Evolutionary conservation across 53 echinoderm and acorn worm genomes (phyloP).

Genomic region (Zoroaster sp.): DNA sequence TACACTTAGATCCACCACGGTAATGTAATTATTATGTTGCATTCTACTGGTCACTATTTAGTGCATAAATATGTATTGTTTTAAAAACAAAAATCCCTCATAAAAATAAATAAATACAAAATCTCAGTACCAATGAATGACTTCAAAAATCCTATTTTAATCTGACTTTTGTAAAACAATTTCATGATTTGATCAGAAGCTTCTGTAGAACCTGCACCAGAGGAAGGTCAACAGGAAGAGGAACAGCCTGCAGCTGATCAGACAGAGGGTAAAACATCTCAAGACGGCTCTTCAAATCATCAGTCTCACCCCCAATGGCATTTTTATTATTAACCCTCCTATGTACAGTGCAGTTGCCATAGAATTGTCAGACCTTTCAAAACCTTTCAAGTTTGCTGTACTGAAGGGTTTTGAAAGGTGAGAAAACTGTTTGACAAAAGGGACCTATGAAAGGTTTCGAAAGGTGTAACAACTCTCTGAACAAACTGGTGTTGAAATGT

Average conservation of each 20-base stretch:
- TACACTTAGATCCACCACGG: too few relatives aligned
- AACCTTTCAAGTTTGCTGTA: background rate
- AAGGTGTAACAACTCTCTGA: too few relatives aligned
- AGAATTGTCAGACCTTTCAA: background rate
- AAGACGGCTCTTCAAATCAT: conserved; percentile 19
- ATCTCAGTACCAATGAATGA: background rate
- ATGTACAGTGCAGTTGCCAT: background rate
- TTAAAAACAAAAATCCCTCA: background rate
- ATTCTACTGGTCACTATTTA: background rate
- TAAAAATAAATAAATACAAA: background rate
- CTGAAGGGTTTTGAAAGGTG: background rate
- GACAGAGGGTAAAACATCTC: conserved; percentile 27
- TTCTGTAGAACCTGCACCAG: conserved; percentile 16
- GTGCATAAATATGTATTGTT: background rate
- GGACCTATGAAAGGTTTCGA: background rate
- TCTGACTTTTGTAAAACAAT: background rate
- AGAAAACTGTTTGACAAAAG: background rate
- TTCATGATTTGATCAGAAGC: background rate
- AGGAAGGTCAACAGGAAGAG: conserved; percentile 59
- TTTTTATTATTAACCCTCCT: background rate
- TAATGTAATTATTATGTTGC: background rate
- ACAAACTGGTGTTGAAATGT: too few relatives aligned
- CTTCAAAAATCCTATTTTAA: background rate
- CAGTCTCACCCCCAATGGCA: background rate
- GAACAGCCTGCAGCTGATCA: conserved; percentile 62